These are phyloP conservation scores for Apistogramma diplotaenia DNA, from an alignment of 2,113 vertebrate genomes.

Conservation along the genomic window DNA sequence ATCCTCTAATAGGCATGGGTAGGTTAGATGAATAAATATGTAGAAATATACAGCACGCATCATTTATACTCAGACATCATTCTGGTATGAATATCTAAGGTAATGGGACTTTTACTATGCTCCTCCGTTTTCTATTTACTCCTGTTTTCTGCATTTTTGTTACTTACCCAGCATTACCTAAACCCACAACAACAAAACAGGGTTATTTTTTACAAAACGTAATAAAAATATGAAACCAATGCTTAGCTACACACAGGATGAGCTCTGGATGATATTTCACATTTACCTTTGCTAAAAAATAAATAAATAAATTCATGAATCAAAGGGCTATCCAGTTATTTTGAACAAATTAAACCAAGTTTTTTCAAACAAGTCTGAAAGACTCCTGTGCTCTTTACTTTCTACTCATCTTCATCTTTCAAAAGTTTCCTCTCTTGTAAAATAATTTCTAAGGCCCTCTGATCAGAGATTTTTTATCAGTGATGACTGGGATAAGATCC, in stretches of 20 bases:
- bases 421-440: not conserved
- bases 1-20: too few species aligned
- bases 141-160: not conserved
- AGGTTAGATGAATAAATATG: not conserved
- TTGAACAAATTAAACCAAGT: too few species aligned
- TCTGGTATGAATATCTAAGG: not conserved
- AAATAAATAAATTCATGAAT: not conserved
- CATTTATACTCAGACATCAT: not conserved
- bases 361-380: not conserved
- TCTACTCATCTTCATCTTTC: not conserved
- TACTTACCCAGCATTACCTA: not conserved
- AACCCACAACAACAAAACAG: not conserved
- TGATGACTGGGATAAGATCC: not conserved
- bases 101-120: not conserved
- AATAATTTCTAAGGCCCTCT: not conserved
- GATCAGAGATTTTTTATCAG: not conserved
- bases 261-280: not conserved
- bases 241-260: not conserved
- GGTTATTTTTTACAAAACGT: not conserved
- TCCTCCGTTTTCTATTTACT: not conserved
- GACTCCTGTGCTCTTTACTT: not conserved
- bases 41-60: not conserved
- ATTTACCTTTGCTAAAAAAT: not conserved
- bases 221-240: not conserved
- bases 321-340: not conserved